These are phyloP conservation scores for Brachionus calyciflorus DNA, from an alignment of 1,140 invertebrate species.

Conservation along the genomic window DNA sequence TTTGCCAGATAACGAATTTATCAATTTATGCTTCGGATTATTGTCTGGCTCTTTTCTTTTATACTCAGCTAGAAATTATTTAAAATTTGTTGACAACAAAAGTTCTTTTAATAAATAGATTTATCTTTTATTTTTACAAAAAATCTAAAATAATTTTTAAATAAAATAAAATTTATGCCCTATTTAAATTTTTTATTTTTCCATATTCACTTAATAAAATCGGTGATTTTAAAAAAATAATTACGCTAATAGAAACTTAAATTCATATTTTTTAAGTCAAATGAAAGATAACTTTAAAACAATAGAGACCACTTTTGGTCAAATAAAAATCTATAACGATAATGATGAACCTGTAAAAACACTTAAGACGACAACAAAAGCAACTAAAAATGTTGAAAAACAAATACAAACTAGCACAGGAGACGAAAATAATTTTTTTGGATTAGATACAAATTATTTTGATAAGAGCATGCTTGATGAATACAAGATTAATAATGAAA, in stretches of 20 bases:
- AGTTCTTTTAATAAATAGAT: background rate
- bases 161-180: background rate
- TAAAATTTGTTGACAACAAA: conserved; percentile 6
- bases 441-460: conserved; percentile 7
- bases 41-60: background rate
- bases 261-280: background rate
- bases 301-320: conserved; percentile 30
- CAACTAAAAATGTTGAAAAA: background rate
- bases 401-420: background rate
- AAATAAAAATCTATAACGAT: conserved; percentile 36
- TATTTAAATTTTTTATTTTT: background rate
- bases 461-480: conserved; percentile 6
- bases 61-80: background rate
- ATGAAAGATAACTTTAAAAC: conserved; percentile 21
- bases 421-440: conserved; percentile 3
- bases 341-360: background rate
- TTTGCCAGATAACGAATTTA: conserved; percentile 21
- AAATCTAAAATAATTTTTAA: background rate
- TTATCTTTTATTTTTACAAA: too few species aligned
- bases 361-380: background rate
- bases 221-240: background rate
- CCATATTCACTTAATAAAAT: background rate
- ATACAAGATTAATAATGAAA: conserved; percentile 24
- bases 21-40: background rate
- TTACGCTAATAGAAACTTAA: background rate